Percentiles rank a stretch among this genome's conserved stretches.
Conservation (phyloP, 2,797 vertebrate genomes). For the Esox lucius region DNA sequence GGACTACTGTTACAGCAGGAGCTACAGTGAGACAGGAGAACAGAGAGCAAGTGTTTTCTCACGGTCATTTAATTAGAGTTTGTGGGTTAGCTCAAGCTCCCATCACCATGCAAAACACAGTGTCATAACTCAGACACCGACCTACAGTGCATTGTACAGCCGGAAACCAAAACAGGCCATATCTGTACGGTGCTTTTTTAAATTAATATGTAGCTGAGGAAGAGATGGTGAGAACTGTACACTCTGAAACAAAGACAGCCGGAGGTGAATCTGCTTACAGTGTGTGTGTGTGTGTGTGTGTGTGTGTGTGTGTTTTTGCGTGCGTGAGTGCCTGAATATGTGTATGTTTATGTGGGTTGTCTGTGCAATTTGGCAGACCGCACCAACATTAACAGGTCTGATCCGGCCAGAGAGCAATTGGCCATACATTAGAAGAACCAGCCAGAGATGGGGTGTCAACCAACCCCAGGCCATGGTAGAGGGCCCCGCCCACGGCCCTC, state of each 20-base stretch:
- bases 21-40: not conserved
- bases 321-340: not conserved
- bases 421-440: not conserved
- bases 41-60: slow-evolving; percentile 8
- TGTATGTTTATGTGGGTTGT: slow-evolving; percentile 19
- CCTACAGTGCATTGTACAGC: not conserved
- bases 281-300: not conserved
- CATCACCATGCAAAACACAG: not conserved
- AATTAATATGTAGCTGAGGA: not conserved
- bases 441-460: not conserved
- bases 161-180: not conserved
- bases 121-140: not conserved
- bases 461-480: slow-evolving; percentile 24
- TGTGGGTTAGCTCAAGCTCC: not conserved
- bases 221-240: slow-evolving; percentile 6
- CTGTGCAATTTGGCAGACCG: not conserved
- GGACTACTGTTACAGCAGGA: slow-evolving; percentile 18
- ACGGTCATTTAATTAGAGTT: slow-evolving; percentile 5
- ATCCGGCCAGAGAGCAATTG: not conserved
- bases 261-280: not conserved
- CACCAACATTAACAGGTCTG: not conserved
- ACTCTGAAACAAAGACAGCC: not conserved
- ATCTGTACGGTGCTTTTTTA: not conserved
- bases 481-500: slow-evolving; percentile 51
- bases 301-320: not conserved